Conservation (phyloP, 2,888 invertebrate species). For the Ophonus ardosiacus region DNA sequence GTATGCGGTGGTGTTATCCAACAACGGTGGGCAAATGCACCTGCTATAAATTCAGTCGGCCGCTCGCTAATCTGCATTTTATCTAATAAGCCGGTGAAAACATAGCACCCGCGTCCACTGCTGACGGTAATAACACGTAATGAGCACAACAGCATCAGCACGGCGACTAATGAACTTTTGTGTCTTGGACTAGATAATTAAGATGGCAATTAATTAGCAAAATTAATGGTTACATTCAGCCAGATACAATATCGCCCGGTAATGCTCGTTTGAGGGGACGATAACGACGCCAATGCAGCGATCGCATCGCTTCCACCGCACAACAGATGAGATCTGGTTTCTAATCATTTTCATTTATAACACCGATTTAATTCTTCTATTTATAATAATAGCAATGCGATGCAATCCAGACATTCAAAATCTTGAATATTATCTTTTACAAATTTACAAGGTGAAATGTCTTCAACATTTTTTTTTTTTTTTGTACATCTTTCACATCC, state of each 20-base stretch:
- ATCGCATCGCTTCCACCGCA: background rate
- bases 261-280: conserved; percentile 8
- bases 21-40: conserved; percentile 10
- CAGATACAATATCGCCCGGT: conserved; percentile 62
- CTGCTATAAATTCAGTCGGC: conserved; percentile 17
- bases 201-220: conserved; percentile 69
- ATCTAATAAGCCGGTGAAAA: conserved; percentile 60
- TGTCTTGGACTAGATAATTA: conserved; percentile 67
- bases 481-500: no score
- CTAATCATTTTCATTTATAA: background rate
- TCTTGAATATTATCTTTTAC: no score
- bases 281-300: conserved; percentile 27
- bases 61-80: conserved; percentile 55
- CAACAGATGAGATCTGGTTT: background rate
- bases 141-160: conserved; percentile 51
- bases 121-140: conserved; percentile 60
- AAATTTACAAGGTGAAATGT: no score
- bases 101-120: conserved; percentile 38
- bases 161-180: conserved; percentile 66
- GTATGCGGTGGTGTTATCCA: background rate
- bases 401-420: no score
- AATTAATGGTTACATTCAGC: conserved; percentile 69
- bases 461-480: no score
- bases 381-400: no score
- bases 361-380: background rate